phyloP scores from a whole-genome alignment of 2,797 vertebrate species.

The Coranthus polyacanthus region DNA sequence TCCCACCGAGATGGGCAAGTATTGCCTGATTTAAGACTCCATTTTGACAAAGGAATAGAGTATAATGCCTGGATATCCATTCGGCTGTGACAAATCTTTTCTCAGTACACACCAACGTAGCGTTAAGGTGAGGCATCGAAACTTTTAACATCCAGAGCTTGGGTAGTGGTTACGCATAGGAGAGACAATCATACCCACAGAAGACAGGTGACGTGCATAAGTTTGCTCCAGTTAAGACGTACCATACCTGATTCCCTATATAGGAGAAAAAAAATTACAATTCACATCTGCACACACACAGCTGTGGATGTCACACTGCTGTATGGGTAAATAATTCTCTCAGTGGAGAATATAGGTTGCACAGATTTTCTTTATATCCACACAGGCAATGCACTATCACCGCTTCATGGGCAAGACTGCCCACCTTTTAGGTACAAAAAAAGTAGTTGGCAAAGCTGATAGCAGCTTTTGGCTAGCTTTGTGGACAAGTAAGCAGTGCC shows the following conservation, averaged over 20 bases:
- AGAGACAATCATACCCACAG: conserved; percentile 68
- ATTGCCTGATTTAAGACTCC: conserved; percentile 75
- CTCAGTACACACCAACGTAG: conserved; percentile 22
- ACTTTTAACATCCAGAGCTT: conserved; percentile 53
- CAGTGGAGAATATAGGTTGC: conserved; percentile 50
- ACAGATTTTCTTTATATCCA: conserved; percentile 62
- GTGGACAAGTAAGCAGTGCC: conserved; percentile 68
- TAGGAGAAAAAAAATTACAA: conserved; percentile 57
- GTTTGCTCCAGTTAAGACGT: conserved; percentile 78
- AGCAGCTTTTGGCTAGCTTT: conserved; percentile 71
- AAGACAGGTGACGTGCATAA: conserved; percentile 75
- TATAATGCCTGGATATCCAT: conserved; percentile 50
- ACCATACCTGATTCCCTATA: conserved; percentile 76
- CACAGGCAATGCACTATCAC: conserved; percentile 57
- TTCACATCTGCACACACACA: conserved; percentile 69
- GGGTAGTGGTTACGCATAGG: conserved; percentile 71
- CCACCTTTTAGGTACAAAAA: conserved; percentile 35
- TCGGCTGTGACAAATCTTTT: conserved; percentile 39
- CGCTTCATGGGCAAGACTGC: conserved; percentile 47
- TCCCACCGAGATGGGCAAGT: conserved; percentile 52
- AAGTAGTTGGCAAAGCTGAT: conserved; percentile 69
- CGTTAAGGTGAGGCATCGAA: conserved; percentile 44
- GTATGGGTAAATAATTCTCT: conserved; percentile 39
- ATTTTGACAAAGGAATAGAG: conserved; percentile 66
- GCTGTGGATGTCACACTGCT: conserved; percentile 54